Conservation (phyloP, 2,113 vertebrate genomes). For the Apodemus sylvaticus region DNA sequence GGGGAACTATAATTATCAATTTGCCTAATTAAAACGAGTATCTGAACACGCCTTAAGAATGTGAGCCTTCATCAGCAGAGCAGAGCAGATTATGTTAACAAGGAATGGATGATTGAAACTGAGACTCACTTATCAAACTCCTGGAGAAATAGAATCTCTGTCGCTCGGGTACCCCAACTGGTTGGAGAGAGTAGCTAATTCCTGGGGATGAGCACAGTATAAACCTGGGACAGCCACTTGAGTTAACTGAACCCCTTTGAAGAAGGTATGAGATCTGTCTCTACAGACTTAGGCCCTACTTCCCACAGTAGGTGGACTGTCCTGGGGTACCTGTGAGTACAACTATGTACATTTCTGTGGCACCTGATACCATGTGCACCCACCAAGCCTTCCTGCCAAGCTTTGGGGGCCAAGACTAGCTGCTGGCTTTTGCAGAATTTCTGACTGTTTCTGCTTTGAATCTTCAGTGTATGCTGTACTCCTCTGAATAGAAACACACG, state of each 20-base stretch:
- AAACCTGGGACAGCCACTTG: neutral
- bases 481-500: neutral
- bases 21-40: constrained; percentile 78
- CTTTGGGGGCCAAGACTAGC: neutral
- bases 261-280: neutral
- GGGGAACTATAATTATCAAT: constrained; percentile 80
- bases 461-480: neutral
- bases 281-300: neutral
- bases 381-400: neutral
- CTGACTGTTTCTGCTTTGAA: neutral
- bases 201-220: neutral
- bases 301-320: neutral
- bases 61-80: neutral
- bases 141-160: neutral
- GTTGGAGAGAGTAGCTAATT: neutral
- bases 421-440: neutral
- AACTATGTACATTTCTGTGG: neutral
- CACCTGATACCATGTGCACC: neutral
- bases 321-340: neutral
- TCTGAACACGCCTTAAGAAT: constrained; percentile 58
- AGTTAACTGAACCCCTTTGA: neutral
- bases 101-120: neutral
- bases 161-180: neutral
- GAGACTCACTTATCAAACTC: neutral
- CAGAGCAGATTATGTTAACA: constrained; percentile 16